A percentile compares a stretch with the other conserved stretches of the same genome.
Evolutionary conservation across 1,140 invertebrate genomes (phyloP).

Genomic region (Leptinotarsa undecemlineata): DNA sequence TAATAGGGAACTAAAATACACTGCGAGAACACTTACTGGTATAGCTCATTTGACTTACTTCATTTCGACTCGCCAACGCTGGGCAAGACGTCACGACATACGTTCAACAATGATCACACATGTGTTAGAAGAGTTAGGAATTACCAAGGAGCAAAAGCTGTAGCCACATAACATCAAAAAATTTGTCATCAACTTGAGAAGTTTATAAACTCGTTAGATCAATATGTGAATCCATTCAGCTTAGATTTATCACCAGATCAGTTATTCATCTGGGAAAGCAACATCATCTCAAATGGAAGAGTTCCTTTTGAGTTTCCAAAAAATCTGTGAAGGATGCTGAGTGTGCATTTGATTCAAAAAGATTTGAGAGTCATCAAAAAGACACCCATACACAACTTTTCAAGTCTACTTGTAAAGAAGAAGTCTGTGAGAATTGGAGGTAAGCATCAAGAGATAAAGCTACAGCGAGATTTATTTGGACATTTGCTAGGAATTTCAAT

Average conservation of each 20-base stretch:
- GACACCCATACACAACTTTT: slow-evolving; percentile 25
- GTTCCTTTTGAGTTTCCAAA: slow-evolving; percentile 41
- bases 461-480: too few species aligned
- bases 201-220: slow-evolving; percentile 30
- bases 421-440: slow-evolving; percentile 28
- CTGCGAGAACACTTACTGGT: slow-evolving; percentile 44
- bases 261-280: slow-evolving; percentile 32
- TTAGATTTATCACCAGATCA: slow-evolving; percentile 19
- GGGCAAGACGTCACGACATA: slow-evolving; percentile 32
- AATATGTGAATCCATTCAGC: slow-evolving; percentile 36
- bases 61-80: slow-evolving; percentile 33
- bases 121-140: slow-evolving; percentile 20
- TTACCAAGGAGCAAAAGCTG: background rate
- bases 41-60: slow-evolving; percentile 38
- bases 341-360: slow-evolving; percentile 19
- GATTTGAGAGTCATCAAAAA: slow-evolving; percentile 33
- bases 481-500: slow-evolving; percentile 13
- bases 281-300: slow-evolving; percentile 26
- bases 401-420: slow-evolving; percentile 27
- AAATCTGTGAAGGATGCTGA: slow-evolving; percentile 24
- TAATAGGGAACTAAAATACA: too few species aligned
- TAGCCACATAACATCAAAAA: slow-evolving; percentile 32
- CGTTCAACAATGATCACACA: slow-evolving; percentile 31
- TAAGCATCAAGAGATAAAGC: slow-evolving; percentile 21
- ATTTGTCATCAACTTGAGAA: slow-evolving; percentile 28